Evolutionary conservation across 2,888 invertebrate species (phyloP).

Genomic region (Dromius quadrimaculatus): DNA sequence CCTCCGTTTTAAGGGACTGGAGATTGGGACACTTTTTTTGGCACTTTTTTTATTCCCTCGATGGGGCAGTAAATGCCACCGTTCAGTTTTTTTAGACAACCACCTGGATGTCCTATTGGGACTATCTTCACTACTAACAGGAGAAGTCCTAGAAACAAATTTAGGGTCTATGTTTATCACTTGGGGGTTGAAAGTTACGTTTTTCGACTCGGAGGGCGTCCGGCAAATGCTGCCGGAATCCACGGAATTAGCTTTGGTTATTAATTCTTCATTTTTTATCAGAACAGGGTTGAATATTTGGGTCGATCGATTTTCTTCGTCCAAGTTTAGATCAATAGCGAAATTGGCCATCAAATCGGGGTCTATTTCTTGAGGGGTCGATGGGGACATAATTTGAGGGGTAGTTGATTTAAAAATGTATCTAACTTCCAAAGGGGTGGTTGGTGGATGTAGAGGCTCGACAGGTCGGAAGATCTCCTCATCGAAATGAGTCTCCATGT

Average conservation of each 20-base stretch:
- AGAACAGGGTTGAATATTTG: slow-evolving; percentile 57
- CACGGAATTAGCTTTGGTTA: slow-evolving; percentile 61
- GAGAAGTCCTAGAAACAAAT: slow-evolving; percentile 44
- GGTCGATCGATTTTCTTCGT: slow-evolving; percentile 63
- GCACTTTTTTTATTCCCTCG: slow-evolving; percentile 55
- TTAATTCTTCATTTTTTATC: slow-evolving; percentile 52
- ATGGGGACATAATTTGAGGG: slow-evolving; percentile 56
- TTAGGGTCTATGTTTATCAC: slow-evolving; percentile 61
- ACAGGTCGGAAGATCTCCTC: slow-evolving; percentile 54
- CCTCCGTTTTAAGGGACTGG: slow-evolving; percentile 56
- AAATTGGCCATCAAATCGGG: slow-evolving; percentile 65
- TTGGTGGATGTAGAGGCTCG: slow-evolving; percentile 41
- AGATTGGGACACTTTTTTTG: slow-evolving; percentile 54
- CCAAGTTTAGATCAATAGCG: slow-evolving; percentile 65
- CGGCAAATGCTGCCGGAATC: slow-evolving; percentile 63
- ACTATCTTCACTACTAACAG: slow-evolving; percentile 44
- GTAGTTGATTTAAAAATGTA: slow-evolving; percentile 51
- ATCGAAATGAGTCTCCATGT: slow-evolving; percentile 65
- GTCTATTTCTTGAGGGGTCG: slow-evolving; percentile 62
- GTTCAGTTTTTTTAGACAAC: slow-evolving; percentile 56
- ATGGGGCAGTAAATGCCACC: slow-evolving; percentile 58
- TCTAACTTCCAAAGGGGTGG: slow-evolving; percentile 50
- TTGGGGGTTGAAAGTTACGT: slow-evolving; percentile 66
- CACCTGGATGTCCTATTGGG: slow-evolving; percentile 53
- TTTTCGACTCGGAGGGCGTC: slow-evolving; percentile 62